Evolutionary conservation across 2,888 invertebrate genomes (phyloP), one percentile per base, ranked within the genome.

Genomic region (Eupithecia inturbata): DNA sequence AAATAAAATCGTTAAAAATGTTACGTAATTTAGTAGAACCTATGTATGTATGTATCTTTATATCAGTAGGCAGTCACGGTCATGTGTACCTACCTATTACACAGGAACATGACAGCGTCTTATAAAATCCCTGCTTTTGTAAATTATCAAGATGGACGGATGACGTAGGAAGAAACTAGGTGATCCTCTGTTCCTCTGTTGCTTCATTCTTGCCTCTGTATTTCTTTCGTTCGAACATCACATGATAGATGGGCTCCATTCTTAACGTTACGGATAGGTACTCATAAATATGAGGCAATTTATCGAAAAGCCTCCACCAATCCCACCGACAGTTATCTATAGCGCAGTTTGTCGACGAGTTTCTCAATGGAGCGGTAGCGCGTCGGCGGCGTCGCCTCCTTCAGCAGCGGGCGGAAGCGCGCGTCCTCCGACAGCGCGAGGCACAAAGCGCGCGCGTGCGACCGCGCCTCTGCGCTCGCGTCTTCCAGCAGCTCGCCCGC

Each of bases 401-500:
- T 95, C 64, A 99, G 91, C 83, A 97, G 95, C 79, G 96, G 96
- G 70, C 96, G 96, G 89, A 98, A 98, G 71, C 96, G 96, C 10
- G 95, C 95, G 89, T 98, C 97, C 31, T 95, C 95, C 70, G 97
- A 95, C 64, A 99, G 92, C 70, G 95, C 92, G 28, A 96, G 95
- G 83, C 98, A 97, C 79, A 98, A 96, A 71, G 96, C 95, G 84
- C 98, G 97, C 1, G 97, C 97, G 87, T 97, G 96, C 83, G 96
- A 95, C 77, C 98, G 96, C 0, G 98, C 97, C 79, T 98, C 98
- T 36, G 98, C 95, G 87, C 97, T 97, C 28, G 98, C 98, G 88
- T 99, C 99, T 36, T 96, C 96, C 10, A 98, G 92, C 77, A 98
- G 95, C 86, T 97, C 97, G 0, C 98, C 98, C 0, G 97, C 97